phyloP scores from a whole-genome alignment of 2,113 vertebrate genomes.

The Trachemys scripta region DNA sequence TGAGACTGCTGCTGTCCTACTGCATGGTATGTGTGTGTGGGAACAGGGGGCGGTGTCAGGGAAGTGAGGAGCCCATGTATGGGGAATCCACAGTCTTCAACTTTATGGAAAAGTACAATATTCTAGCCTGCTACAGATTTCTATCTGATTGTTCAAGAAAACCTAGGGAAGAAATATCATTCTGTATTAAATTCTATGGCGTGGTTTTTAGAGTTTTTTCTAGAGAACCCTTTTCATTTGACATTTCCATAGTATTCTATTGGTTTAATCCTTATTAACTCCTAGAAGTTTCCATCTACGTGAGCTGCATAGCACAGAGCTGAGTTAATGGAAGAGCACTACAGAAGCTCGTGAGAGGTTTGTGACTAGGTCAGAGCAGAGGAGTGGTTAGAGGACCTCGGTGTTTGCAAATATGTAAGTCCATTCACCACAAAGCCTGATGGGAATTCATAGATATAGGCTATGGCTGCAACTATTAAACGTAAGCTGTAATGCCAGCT shows the following conservation, averaged over 20 bases:
- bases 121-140: background rate
- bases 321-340: background rate
- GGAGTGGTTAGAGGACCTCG: background rate
- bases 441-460: background rate
- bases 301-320: background rate
- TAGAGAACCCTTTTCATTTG: background rate
- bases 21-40: background rate
- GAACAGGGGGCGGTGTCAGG: background rate
- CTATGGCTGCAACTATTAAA: background rate
- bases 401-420: background rate
- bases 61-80: background rate
- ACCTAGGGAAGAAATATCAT: background rate
- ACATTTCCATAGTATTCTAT: background rate
- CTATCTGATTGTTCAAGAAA: background rate
- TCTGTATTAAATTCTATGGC: no score
- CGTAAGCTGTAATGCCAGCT: background rate
- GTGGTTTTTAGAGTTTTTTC: background rate
- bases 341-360: background rate
- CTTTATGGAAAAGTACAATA: background rate
- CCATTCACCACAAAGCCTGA: background rate
- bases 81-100: background rate
- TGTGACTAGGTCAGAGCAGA: background rate
- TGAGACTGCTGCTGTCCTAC: background rate
- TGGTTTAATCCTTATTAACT: background rate
- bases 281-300: background rate